Conservation (phyloP, 2,113 vertebrate species). For the Mus spicilegus region DNA sequence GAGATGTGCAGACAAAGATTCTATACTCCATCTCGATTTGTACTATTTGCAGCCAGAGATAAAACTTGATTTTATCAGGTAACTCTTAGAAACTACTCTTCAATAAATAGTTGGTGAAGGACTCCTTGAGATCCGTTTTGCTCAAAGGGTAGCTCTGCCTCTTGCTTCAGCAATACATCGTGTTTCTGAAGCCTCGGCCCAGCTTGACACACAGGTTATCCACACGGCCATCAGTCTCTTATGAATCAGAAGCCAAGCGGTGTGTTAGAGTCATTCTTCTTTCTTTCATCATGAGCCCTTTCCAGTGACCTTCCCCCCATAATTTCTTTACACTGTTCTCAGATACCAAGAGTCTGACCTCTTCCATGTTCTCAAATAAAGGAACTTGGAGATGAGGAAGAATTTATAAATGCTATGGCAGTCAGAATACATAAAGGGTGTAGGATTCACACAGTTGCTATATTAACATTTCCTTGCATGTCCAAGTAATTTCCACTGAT, state of each 20-base stretch:
- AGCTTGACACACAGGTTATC: neutral
- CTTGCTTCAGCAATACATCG: neutral
- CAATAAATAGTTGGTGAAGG: neutral
- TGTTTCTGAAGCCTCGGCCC: neutral
- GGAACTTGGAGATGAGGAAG: neutral
- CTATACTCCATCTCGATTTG: neutral
- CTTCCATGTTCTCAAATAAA: conserved; percentile 29
- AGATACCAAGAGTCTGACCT: conserved; percentile 1
- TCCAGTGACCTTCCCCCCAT: neutral
- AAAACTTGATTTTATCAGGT: conserved; percentile 16
- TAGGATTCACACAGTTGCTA: neutral
- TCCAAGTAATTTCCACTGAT: neutral
- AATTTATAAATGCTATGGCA: conserved; percentile 4
- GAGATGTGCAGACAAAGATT: neutral
- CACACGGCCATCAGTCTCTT: neutral
- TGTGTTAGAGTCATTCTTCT: neutral
- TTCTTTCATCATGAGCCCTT: neutral
- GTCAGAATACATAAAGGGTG: neutral
- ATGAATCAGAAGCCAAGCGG: neutral
- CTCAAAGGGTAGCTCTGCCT: neutral
- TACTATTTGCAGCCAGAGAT: neutral
- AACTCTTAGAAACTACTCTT: conserved; percentile 34
- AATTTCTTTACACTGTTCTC: neutral
- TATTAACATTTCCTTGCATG: neutral
- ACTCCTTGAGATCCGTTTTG: neutral